These are phyloP conservation scores for Halocynthia aurantium DNA, from an alignment of 23 tunicate genomes.

Conservation along the genomic window DNA sequence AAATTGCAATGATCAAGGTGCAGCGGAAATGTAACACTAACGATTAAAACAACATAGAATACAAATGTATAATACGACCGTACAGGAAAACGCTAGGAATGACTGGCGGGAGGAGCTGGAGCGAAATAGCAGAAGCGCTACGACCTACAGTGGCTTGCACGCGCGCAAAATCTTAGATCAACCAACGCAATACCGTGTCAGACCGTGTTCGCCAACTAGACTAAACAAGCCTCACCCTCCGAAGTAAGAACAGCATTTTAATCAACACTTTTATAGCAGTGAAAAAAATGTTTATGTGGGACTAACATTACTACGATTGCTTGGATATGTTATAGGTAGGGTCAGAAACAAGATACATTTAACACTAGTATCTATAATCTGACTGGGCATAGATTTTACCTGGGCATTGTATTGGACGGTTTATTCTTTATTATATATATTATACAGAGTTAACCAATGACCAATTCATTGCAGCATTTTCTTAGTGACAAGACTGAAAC, in stretches of 20 bases:
- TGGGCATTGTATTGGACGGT: no score
- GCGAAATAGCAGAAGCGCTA: conserved; percentile 24
- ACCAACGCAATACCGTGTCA: conserved; percentile 47
- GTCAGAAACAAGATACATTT: no score
- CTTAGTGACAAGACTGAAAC: conserved; percentile 62
- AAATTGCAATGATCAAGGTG: conserved; percentile 19
- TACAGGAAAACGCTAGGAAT: conserved; percentile 48
- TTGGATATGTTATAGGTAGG: no score
- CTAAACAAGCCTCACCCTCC: conserved; percentile 86
- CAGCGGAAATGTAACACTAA: conserved; percentile 2
- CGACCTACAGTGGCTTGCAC: conserved; percentile 64
- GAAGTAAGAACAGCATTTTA: conserved; percentile 21
- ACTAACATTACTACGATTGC: no score
- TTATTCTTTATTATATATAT: no score
- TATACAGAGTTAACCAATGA: no score
- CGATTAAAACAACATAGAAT: neutral
- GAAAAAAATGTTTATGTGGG: neutral
- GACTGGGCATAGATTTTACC: no score
- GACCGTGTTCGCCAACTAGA: conserved; percentile 76
- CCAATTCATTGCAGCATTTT: conserved; percentile 38
- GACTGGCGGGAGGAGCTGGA: conserved; percentile 37
- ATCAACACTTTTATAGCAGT: neutral
- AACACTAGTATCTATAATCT: no score
- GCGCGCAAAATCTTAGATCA: conserved; percentile 58
- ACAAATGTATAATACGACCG: neutral